These are phyloP conservation scores for Abscondita cerata DNA, from an alignment of 2,888 invertebrate species.

Conservation along the genomic window DNA sequence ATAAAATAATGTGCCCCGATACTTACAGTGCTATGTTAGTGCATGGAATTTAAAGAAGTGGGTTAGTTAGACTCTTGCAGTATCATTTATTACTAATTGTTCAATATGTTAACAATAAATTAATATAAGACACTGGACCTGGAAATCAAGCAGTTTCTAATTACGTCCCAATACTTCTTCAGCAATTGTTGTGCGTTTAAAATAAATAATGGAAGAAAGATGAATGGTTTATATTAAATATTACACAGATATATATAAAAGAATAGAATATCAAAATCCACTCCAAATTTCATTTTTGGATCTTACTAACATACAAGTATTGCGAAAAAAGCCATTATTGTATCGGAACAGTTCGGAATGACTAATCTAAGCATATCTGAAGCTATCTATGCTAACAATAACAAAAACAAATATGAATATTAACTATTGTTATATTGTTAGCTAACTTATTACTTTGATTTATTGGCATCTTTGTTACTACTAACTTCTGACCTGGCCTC, in stretches of 20 bases:
- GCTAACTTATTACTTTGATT: constrained; percentile 28
- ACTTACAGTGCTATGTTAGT: constrained; percentile 23
- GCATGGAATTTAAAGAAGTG: background rate
- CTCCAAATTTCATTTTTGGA: background rate
- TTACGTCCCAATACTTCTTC: background rate
- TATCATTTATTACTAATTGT: constrained; percentile 19
- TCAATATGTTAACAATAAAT: constrained; percentile 11
- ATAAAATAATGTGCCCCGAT: constrained; percentile 7
- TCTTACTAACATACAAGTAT: background rate
- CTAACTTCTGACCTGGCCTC: constrained; percentile 69
- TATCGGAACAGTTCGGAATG: background rate
- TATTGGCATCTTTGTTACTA: constrained; percentile 26
- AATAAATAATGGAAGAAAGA: background rate
- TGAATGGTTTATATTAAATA: background rate
- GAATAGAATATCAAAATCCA: background rate
- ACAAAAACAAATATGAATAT: background rate
- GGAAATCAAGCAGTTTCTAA: background rate
- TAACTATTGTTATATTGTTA: constrained; percentile 16
- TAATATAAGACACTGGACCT: constrained; percentile 16
- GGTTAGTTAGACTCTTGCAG: background rate
- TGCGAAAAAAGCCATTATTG: background rate
- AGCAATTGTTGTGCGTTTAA: background rate
- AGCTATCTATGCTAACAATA: background rate
- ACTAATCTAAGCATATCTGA: background rate
- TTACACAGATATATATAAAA: background rate